Percentiles rank a stretch among this genome's conserved stretches.
Conservation (phyloP, 2,797 vertebrate genomes). For the Percopsis omiscomaycus region DNA sequence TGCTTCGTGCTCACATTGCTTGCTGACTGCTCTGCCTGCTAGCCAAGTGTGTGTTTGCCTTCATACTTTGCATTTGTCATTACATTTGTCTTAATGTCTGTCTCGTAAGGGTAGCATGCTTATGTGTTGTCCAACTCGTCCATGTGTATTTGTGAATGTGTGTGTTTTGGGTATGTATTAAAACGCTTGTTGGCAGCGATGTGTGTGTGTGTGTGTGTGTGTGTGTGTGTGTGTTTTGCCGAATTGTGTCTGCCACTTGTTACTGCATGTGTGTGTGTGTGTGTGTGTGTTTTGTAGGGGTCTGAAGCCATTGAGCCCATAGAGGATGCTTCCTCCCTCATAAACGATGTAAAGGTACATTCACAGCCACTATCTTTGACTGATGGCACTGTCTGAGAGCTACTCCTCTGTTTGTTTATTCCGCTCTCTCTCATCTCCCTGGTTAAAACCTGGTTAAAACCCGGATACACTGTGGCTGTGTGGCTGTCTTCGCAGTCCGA, state of each 20-base stretch:
- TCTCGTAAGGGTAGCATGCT: conserved; percentile 10
- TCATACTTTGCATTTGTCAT: conserved; percentile 20
- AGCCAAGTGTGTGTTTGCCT: conserved; percentile 19
- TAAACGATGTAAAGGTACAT: conserved; percentile 67
- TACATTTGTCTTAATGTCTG: conserved; percentile 9
- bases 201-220: background rate
- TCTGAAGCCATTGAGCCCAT: conserved; percentile 52
- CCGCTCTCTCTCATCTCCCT: background rate
- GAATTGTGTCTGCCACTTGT: background rate
- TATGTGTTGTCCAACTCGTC: background rate
- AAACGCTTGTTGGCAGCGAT: background rate
- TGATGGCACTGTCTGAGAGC: too few species aligned
- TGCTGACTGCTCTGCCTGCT: conserved; percentile 6
- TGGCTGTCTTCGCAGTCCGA: conserved; percentile 22
- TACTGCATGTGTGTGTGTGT: conserved; percentile 10
- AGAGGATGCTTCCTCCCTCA: conserved; percentile 40
- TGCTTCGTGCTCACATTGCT: background rate
- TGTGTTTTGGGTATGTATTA: background rate
- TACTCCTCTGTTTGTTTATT: background rate
- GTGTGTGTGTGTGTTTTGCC: background rate
- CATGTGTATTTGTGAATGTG: background rate
- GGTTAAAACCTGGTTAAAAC: background rate
- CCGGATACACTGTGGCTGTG: background rate
- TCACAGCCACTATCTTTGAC: background rate
- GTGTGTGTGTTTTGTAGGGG: conserved; percentile 50